phyloP scores from a whole-genome alignment of 2,888 invertebrate species.

The Merodon equestris region DNA sequence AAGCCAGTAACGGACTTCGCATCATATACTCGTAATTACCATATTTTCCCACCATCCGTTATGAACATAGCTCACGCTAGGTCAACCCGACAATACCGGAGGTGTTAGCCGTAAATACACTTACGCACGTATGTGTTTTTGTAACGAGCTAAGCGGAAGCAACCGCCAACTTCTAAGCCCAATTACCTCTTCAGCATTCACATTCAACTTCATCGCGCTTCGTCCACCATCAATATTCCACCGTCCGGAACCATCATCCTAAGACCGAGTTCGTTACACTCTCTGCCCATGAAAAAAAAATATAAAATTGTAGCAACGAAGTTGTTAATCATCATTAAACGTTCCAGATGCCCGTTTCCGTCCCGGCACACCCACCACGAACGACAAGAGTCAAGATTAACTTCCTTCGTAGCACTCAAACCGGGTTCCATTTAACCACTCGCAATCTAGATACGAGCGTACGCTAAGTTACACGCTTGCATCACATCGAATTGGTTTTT shows the following conservation, averaged over 20 bases:
- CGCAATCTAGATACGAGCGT: conserved; percentile 7
- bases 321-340: conserved; percentile 44
- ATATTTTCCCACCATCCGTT: too few relatives aligned
- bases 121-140: too few relatives aligned
- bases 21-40: too few relatives aligned
- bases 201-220: conserved; percentile 27
- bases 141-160: background rate
- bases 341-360: conserved; percentile 15
- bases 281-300: background rate
- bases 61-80: too few relatives aligned
- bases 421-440: conserved; percentile 36
- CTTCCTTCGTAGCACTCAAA: conserved; percentile 34
- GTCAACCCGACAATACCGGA: too few relatives aligned
- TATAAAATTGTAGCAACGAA: conserved; percentile 2
- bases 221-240: conserved; percentile 16
- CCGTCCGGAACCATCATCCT: too few relatives aligned
- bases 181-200: conserved; percentile 1
- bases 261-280: conserved; percentile 24
- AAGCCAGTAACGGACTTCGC: too few relatives aligned
- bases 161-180: background rate
- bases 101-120: too few relatives aligned
- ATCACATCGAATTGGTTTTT: conserved; percentile 17
- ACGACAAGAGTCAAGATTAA: conserved; percentile 33
- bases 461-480: conserved; percentile 9
- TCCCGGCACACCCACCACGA: conserved; percentile 26